Evolutionary conservation across 2,888 invertebrate species (phyloP).

Genomic region (Netelia fuscicornis): DNA sequence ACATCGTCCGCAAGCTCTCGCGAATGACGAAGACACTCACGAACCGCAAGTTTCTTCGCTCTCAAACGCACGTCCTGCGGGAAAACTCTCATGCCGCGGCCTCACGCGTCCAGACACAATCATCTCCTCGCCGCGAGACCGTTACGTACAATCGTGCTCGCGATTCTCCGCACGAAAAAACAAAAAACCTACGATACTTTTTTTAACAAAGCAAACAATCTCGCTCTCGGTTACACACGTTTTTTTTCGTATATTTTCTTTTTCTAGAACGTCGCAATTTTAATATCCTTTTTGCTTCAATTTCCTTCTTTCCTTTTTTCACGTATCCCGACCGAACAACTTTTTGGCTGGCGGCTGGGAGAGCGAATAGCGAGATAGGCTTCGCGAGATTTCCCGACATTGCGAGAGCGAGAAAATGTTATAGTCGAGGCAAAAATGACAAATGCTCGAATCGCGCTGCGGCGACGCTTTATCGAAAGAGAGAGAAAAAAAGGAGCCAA

Average conservation of each 20-base stretch:
- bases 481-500: background rate
- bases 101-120: too few relatives aligned
- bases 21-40: background rate
- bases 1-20: background rate
- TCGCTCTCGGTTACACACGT: too few relatives aligned
- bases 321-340: too few relatives aligned
- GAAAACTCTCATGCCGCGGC: background rate
- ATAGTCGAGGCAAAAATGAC: slow-evolving; percentile 10
- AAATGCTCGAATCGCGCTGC: background rate
- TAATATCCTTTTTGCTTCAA: too few relatives aligned
- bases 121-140: background rate
- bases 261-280: too few relatives aligned
- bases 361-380: background rate
- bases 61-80: background rate
- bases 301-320: too few relatives aligned
- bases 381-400: background rate
- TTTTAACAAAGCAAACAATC: too few relatives aligned
- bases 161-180: background rate
- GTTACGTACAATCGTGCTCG: background rate
- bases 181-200: background rate
- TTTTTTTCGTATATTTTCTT: too few relatives aligned
- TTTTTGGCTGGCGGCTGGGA: too few relatives aligned
- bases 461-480: slow-evolving; percentile 5
- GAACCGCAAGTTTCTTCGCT: background rate
- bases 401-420: background rate